Evolutionary conservation across 2,113 vertebrate genomes (phyloP).

Genomic region (Chinchilla lanigera): DNA sequence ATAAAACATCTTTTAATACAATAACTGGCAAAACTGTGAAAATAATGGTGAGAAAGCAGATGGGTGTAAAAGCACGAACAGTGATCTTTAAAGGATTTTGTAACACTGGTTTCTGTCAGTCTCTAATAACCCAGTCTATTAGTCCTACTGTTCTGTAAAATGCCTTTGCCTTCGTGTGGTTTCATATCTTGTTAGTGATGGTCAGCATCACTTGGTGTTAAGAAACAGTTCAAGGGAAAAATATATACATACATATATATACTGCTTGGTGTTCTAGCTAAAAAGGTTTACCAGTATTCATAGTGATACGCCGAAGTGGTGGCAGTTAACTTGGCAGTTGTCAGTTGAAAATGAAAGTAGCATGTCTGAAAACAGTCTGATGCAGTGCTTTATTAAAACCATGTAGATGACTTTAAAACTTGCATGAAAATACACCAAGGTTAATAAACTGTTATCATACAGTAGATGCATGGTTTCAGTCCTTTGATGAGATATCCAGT

Average conservation of each 20-base stretch:
- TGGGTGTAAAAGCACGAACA: slow-evolving; percentile 51
- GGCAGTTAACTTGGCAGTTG: slow-evolving; percentile 75
- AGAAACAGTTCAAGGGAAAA: slow-evolving; percentile 45
- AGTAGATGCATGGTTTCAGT: slow-evolving; percentile 73
- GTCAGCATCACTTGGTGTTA: slow-evolving; percentile 56
- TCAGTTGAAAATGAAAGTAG: slow-evolving; percentile 79
- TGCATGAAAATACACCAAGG: slow-evolving; percentile 71
- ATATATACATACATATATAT: background rate
- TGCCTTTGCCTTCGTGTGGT: slow-evolving; percentile 82
- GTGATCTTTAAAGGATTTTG: slow-evolving; percentile 51
- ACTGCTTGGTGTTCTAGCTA: slow-evolving; percentile 74
- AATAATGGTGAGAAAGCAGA: slow-evolving; percentile 70
- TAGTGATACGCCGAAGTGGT: slow-evolving; percentile 74
- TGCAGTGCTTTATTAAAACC: slow-evolving; percentile 71
- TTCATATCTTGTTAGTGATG: slow-evolving; percentile 72
- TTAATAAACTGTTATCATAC: slow-evolving; percentile 75
- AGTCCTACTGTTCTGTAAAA: slow-evolving; percentile 74
- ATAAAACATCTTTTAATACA: slow-evolving; percentile 67
- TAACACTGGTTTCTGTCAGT: slow-evolving; percentile 64
- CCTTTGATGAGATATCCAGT: slow-evolving; percentile 62
- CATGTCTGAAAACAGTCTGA: slow-evolving; percentile 72
- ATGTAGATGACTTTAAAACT: slow-evolving; percentile 63
- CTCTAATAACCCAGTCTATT: slow-evolving; percentile 65
- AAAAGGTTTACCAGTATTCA: slow-evolving; percentile 78
- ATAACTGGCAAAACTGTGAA: slow-evolving; percentile 74